Percentiles rank a stretch among this genome's conserved stretches.
Evolutionary conservation across 2,113 vertebrate species (phyloP).

Genomic region (Salvator merianae): DNA sequence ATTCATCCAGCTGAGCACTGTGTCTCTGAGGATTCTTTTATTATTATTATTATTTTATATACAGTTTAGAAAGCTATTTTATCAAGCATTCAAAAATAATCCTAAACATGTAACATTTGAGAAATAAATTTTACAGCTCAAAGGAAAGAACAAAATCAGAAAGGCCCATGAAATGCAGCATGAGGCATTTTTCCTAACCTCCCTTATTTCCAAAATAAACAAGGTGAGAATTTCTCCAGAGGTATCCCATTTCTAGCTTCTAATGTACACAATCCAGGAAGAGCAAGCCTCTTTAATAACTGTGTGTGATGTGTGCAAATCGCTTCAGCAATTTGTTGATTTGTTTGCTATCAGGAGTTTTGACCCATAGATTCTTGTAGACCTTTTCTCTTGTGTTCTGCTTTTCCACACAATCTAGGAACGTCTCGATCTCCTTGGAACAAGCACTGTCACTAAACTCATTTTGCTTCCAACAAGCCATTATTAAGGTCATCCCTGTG

Average conservation of each 20-base stretch:
- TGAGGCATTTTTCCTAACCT: not conserved
- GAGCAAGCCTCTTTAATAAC: conserved; percentile 55
- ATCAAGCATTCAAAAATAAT: conserved; percentile 23
- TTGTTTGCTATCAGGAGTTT: conserved; percentile 75
- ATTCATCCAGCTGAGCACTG: too few relatives aligned
- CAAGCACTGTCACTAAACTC: conserved; percentile 83
- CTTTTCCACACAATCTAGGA: conserved; percentile 82
- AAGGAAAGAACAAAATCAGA: not conserved
- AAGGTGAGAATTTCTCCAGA: not conserved
- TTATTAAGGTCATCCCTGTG: conserved; percentile 88
- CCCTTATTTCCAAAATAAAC: not conserved
- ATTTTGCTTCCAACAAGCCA: conserved; percentile 94
- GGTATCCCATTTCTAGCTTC: not conserved
- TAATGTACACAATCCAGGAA: not conserved
- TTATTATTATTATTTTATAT: too few relatives aligned
- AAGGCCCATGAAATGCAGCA: not conserved
- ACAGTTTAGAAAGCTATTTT: conserved; percentile 46
- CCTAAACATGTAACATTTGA: not conserved
- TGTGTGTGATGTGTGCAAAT: conserved; percentile 78
- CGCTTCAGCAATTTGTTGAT: conserved; percentile 81
- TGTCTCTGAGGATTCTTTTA: too few relatives aligned
- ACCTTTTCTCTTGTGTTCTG: conserved; percentile 61
- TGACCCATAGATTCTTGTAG: conserved; percentile 29
- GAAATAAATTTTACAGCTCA: not conserved
- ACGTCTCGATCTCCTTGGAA: conserved; percentile 77